Evolutionary conservation across 1,140 invertebrate genomes (phyloP).

Genomic region (Anadara kagoshimensis): DNA sequence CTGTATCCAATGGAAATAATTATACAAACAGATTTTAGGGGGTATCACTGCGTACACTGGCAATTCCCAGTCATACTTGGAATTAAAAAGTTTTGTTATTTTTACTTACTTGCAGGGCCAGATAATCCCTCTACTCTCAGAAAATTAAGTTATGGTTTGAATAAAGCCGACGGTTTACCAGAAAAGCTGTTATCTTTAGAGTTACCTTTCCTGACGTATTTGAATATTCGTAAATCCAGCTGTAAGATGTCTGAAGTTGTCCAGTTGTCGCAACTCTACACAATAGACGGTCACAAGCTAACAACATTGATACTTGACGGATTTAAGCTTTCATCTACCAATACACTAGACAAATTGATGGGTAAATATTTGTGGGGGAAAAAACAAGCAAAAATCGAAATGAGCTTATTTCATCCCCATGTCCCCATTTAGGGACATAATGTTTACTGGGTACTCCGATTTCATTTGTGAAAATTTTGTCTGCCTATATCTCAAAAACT

Average conservation of each 20-base stretch:
- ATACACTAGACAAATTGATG: conserved; percentile 47
- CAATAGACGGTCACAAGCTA: conserved; percentile 17
- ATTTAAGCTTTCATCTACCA: conserved; percentile 56
- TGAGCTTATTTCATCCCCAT: too few relatives aligned
- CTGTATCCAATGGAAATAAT: too few relatives aligned
- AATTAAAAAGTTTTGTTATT: too few relatives aligned
- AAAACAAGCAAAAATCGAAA: too few relatives aligned
- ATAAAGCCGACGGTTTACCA: conserved; percentile 39
- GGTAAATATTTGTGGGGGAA: conserved; percentile 51
- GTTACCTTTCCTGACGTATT: conserved; percentile 45
- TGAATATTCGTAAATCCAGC: conserved; percentile 53
- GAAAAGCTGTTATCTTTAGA: conserved; percentile 28
- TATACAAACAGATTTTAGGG: too few relatives aligned
- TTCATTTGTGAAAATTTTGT: too few relatives aligned
- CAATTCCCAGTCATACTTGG: too few relatives aligned
- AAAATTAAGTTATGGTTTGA: conserved; percentile 48
- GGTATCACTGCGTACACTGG: too few relatives aligned
- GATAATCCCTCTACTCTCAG: conserved; percentile 35
- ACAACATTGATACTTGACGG: conserved; percentile 61
- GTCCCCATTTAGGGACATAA: too few relatives aligned
- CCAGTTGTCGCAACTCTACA: conserved; percentile 20
- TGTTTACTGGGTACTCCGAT: too few relatives aligned
- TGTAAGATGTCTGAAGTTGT: conserved; percentile 34
- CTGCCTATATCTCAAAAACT: too few relatives aligned
- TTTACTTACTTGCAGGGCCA: conserved; percentile 27